Percentiles rank a stretch among this genome's conserved stretches.
These are phyloP conservation scores for Orgyia antiqua DNA, from an alignment of 2,888 invertebrate genomes.

Conservation along the genomic window DNA sequence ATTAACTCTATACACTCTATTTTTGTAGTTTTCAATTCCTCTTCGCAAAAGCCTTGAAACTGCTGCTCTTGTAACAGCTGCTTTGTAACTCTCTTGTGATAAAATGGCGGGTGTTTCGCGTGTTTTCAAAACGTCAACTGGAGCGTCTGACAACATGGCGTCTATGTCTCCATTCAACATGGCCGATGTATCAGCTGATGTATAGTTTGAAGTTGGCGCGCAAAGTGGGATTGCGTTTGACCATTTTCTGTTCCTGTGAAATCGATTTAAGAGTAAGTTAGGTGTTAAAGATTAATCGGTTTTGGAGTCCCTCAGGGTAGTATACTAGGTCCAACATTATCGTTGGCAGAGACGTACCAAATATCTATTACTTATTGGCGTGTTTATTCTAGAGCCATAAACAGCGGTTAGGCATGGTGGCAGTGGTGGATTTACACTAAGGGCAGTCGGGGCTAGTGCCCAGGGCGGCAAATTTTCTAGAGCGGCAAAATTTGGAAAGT, in stretches of 20 bases:
- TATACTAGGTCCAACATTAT: no score
- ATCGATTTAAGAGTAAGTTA: not conserved
- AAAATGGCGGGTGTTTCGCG: constrained; percentile 66
- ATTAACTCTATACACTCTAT: constrained; percentile 61
- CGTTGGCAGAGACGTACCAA: no score
- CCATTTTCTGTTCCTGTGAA: constrained; percentile 87
- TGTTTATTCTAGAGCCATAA: no score
- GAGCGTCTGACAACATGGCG: constrained; percentile 65
- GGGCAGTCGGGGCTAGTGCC: no score
- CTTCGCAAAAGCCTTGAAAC: constrained; percentile 50
- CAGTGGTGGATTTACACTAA: no score
- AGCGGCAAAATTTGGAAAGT: no score
- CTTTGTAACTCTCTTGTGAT: constrained; percentile 62
- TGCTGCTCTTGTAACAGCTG: constrained; percentile 61
- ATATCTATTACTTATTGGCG: no score
- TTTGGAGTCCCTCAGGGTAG: no score
- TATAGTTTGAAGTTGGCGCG: constrained; percentile 61
- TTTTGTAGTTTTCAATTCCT: constrained; percentile 58
- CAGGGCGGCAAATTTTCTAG: no score
- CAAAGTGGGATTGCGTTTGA: constrained; percentile 91
- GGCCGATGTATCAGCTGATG: constrained; percentile 53
- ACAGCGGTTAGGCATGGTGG: no score
- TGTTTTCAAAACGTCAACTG: constrained; percentile 53
- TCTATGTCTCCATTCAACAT: constrained; percentile 65
- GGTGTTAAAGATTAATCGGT: not conserved